A percentile compares a stretch with the other conserved stretches of the same genome.
Evolutionary conservation across 2,113 vertebrate species (phyloP).

Genomic region (Macaca nemestrina): DNA sequence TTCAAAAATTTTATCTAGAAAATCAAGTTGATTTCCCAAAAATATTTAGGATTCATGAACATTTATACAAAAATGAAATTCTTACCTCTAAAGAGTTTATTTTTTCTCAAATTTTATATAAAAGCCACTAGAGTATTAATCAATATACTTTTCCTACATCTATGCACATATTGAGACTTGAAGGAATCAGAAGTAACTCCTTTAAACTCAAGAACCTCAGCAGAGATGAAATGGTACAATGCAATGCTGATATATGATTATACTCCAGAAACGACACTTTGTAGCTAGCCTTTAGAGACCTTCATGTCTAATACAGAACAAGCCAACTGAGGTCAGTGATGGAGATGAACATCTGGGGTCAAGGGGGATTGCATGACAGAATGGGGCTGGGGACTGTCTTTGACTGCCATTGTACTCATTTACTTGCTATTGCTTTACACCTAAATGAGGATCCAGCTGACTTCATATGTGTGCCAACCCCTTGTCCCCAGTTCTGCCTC

Average conservation of each 20-base stretch:
- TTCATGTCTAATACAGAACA: background rate
- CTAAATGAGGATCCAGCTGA: background rate
- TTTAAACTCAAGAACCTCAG: background rate
- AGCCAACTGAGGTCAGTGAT: background rate
- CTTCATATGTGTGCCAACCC: background rate
- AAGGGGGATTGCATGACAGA: background rate
- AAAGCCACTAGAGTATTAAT: background rate
- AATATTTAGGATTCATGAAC: background rate
- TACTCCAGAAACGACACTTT: background rate
- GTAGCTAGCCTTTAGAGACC: background rate
- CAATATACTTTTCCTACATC: background rate
- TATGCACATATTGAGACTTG: background rate
- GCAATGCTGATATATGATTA: background rate
- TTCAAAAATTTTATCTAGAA: no score
- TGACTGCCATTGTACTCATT: background rate
- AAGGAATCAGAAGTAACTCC: background rate
- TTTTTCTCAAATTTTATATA: background rate
- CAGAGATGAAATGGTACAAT: accelerated
- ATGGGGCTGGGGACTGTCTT: background rate
- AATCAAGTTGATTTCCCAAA: background rate
- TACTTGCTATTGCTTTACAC: background rate
- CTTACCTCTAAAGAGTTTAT: background rate
- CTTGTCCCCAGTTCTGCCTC: background rate
- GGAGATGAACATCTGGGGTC: background rate
- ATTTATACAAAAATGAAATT: background rate